A percentile compares a stretch with the other conserved stretches of the same genome.
phyloP scores from a whole-genome alignment of 2,113 vertebrate genomes.

The Megalops atlanticus region DNA sequence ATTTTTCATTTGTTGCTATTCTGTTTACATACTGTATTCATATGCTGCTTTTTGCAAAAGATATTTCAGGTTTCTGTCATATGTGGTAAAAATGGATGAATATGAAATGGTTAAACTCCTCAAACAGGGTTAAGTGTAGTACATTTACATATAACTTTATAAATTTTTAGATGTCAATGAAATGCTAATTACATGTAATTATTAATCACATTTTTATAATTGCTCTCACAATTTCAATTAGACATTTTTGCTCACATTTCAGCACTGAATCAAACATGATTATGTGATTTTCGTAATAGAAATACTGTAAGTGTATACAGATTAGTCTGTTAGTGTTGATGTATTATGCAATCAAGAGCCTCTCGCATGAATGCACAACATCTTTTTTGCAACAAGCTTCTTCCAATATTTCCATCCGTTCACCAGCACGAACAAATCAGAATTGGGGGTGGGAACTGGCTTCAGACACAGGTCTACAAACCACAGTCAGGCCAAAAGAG shows the following conservation, averaged over 20 bases:
- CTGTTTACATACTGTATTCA: too few relatives aligned
- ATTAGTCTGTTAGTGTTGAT: not conserved
- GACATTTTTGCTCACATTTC: not conserved
- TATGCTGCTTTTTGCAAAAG: too few relatives aligned
- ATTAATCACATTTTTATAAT: not conserved
- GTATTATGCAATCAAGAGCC: not conserved
- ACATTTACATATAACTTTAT: too few relatives aligned
- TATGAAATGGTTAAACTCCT: too few relatives aligned
- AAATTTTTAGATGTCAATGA: not conserved
- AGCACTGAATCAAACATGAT: not conserved
- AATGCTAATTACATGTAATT: not conserved
- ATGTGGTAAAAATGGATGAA: too few relatives aligned
- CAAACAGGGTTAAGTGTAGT: too few relatives aligned
- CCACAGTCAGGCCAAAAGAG: not conserved
- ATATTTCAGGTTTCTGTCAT: too few relatives aligned
- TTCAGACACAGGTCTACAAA: not conserved
- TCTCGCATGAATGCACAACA: not conserved
- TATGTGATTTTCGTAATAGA: not conserved
- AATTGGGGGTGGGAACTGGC: not conserved
- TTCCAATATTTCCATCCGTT: not conserved
- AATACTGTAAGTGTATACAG: not conserved
- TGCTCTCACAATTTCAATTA: not conserved
- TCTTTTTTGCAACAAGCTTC: not conserved
- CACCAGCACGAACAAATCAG: not conserved
- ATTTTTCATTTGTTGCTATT: too few relatives aligned